phyloP scores from a whole-genome alignment of 2,888 invertebrate species.

The Elegia similella region DNA sequence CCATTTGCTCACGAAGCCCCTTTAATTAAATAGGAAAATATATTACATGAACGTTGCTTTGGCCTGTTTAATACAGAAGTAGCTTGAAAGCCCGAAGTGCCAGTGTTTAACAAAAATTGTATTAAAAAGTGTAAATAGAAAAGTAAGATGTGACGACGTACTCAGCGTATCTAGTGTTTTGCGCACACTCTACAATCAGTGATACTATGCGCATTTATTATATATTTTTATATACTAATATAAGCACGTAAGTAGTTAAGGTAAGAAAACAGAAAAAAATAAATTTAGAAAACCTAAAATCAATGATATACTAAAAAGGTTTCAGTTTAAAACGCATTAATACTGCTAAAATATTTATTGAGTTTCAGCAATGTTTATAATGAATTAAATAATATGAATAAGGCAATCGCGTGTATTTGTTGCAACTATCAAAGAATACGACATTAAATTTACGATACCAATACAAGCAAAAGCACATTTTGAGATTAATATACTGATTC shows the following conservation, averaged over 20 bases:
- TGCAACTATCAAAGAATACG: conserved; percentile 68
- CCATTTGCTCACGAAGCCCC: too few species aligned
- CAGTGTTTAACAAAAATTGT: too few species aligned
- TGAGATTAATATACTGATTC: conserved; percentile 70
- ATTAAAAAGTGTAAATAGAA: too few species aligned
- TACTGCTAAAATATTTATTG: conserved; percentile 77
- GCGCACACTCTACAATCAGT: too few species aligned
- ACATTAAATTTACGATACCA: conserved; percentile 63
- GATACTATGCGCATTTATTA: too few species aligned
- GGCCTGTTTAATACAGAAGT: too few species aligned
- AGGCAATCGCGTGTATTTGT: conserved; percentile 77
- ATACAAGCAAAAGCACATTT: conserved; percentile 67
- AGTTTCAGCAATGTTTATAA: conserved; percentile 70
- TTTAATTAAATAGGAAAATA: too few species aligned
- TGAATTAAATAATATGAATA: conserved; percentile 72
- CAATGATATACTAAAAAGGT: background rate
- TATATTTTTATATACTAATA: background rate
- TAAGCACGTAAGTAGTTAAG: background rate
- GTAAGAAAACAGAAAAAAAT: background rate
- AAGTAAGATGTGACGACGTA: too few species aligned
- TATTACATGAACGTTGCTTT: too few species aligned
- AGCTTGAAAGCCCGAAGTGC: too few species aligned
- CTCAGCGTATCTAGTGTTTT: too few species aligned
- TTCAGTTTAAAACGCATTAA: conserved; percentile 33
- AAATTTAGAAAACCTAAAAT: background rate